phyloP scores from a whole-genome alignment of 2,797 vertebrate genomes.

The Syngnathus rostellatus region DNA sequence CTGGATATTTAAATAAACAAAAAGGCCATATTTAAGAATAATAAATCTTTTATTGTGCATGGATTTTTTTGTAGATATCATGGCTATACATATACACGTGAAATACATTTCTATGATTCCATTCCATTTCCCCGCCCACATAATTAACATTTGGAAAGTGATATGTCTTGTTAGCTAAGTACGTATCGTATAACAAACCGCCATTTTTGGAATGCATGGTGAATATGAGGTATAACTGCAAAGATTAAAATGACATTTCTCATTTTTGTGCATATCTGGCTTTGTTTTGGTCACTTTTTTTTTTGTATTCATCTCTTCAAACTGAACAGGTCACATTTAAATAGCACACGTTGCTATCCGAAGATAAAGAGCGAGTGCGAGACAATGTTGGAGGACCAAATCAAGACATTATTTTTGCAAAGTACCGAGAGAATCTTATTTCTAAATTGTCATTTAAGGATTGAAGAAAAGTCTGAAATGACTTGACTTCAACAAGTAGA shows the following conservation, averaged over 20 bases:
- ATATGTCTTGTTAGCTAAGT: conserved; percentile 85
- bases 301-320: conserved; percentile 47
- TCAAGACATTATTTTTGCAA: conserved; percentile 70
- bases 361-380: conserved; percentile 94
- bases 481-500: neutral
- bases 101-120: conserved; percentile 88
- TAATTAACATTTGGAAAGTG: conserved; percentile 90
- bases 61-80: conserved; percentile 82
- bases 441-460: conserved; percentile 14
- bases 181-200: conserved; percentile 86
- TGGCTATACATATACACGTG: conserved; percentile 90
- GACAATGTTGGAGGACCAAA: conserved; percentile 73
- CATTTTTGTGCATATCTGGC: conserved; percentile 74
- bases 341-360: conserved; percentile 91
- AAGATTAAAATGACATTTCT: conserved; percentile 93
- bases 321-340: conserved; percentile 71
- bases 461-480: neutral
- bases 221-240: conserved; percentile 86
- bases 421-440: conserved; percentile 56
- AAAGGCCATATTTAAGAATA: conserved; percentile 75
- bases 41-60: conserved; percentile 98
- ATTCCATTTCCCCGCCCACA: conserved; percentile 68
- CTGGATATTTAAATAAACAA: conserved; percentile 4
- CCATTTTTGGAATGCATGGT: conserved; percentile 97
- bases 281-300: conserved; percentile 48